Evolutionary conservation across 2,113 vertebrate species (phyloP), one percentile per base, ranked within the genome.

Genomic region (Ictalurus furcatus): DNA sequence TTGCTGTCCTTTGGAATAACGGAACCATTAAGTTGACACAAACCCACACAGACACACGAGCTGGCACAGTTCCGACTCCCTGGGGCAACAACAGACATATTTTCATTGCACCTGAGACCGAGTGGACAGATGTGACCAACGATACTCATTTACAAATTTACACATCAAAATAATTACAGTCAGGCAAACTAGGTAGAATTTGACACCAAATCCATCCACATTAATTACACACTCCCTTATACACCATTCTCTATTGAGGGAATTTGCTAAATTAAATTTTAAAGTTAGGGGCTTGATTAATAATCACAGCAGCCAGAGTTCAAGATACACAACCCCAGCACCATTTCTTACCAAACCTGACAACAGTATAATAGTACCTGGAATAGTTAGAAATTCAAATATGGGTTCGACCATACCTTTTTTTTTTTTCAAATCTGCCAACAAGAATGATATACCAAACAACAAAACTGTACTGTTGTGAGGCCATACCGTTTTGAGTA

Each of bases 71-170:
- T 58, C 37, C 1, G 9, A 87, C 37, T 87, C 58, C 74, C 73
- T 65, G 16, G 65, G 40, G 85, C 73, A 63, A 78, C 44, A 79
- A 78, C 16, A 0, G 80, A 34, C 19, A 19, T 34, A 6, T 82
- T 58, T 54, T 87, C 25, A n/a, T 61, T n/a, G 78, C 79, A 88
- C 76, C 78, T 83, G 87, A 83, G 87, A 88, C 79, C 1, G 7
- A 79, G 28, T 48, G n/a, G 37, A 30, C 58, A 87, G 74, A 87
- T 79, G 73, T 61, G 74, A 65, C 34, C 71, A 28, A 52, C 17
- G 52, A 69, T 65, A 63, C 37, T 19, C 73, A 58, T 13, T 8
- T n/a, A 78, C 30, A 44, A 58, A 78, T 76, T 19, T 56, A 61
- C 11, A 40, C 23, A 58, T 2, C 7, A 23, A 82, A 3, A 30